A percentile compares a stretch with the other conserved stretches of the same genome.
These are phyloP conservation scores for Griposia aprilina DNA, from an alignment of 2,888 invertebrate species.

Conservation along the genomic window DNA sequence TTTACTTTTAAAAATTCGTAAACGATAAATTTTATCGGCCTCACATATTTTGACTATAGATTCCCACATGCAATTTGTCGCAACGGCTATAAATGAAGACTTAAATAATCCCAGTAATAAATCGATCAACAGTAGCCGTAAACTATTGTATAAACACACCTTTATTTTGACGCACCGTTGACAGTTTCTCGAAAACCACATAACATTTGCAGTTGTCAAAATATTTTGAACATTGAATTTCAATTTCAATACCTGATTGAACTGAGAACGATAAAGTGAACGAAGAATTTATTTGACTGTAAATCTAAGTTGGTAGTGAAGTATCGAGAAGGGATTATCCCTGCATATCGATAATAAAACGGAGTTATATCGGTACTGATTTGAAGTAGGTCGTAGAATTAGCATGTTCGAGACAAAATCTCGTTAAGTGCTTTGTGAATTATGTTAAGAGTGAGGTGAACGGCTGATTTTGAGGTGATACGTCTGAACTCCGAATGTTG, in stretches of 20 bases:
- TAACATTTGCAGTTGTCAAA: conserved; percentile 24
- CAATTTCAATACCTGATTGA: background rate
- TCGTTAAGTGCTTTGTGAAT: conserved; percentile 56
- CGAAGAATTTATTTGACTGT: conserved; percentile 7
- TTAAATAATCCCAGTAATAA: conserved; percentile 52
- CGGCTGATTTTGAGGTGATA: conserved; percentile 27
- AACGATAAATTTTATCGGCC: conserved; percentile 9
- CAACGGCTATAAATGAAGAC: conserved; percentile 37
- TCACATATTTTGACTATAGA: conserved; percentile 28
- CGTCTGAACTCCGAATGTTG: background rate
- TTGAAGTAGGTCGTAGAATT: conserved; percentile 59
- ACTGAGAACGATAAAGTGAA: background rate
- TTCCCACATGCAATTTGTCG: conserved; percentile 45
- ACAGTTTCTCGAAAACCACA: conserved; percentile 43
- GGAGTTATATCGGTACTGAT: conserved; percentile 61
- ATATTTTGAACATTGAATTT: conserved; percentile 21
- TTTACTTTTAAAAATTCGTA: conserved; percentile 10
- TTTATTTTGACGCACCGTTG: conserved; percentile 58
- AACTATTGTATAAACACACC: conserved; percentile 54
- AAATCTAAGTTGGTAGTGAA: conserved; percentile 19
- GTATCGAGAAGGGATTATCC: conserved; percentile 53
- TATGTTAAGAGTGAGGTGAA: conserved; percentile 47
- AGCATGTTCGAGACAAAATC: conserved; percentile 65
- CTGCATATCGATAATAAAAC: conserved; percentile 53
- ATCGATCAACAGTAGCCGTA: conserved; percentile 53